phyloP scores from a whole-genome alignment of 2,888 invertebrate genomes.

The Oxycera nigricornis region DNA sequence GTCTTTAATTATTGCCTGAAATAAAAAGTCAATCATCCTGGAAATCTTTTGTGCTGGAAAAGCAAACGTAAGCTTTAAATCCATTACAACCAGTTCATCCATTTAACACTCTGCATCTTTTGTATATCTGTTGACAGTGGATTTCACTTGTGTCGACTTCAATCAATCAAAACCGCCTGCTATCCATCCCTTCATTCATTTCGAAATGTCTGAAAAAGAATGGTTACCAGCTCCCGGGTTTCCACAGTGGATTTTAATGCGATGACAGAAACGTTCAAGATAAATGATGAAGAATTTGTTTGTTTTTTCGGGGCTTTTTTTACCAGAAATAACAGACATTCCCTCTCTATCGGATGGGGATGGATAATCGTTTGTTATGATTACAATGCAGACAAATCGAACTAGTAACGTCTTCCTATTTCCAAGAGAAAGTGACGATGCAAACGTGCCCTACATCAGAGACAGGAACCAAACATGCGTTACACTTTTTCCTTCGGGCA shows the following conservation, averaged over 20 bases:
- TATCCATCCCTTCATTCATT: constrained; percentile 26
- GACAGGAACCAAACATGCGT: not conserved
- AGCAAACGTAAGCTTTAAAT: no score
- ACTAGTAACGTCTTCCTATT: not conserved
- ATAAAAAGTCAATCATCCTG: no score
- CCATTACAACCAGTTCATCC: no score
- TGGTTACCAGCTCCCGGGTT: constrained; percentile 11
- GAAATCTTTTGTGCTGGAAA: no score
- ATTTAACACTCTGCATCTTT: not conserved
- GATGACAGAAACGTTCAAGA: constrained; percentile 10
- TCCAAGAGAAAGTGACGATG: constrained; percentile 5
- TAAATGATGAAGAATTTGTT: constrained; percentile 27
- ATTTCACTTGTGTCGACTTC: constrained; percentile 10
- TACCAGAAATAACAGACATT: constrained; percentile 1
- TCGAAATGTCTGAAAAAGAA: constrained; percentile 6
- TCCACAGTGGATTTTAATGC: constrained; percentile 9
- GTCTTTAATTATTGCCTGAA: no score
- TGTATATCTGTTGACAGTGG: not conserved
- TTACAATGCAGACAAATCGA: constrained; percentile 3
- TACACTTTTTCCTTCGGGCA: not conserved
- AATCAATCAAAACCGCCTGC: constrained; percentile 29
- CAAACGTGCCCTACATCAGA: not conserved
- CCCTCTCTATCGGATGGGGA: not conserved
- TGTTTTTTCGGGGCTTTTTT: constrained; percentile 16
- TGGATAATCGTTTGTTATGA: constrained; percentile 17